Base-by-base conservation (phyloP, 2,888 invertebrate genomes). In the Sinelater perroti region DNA sequence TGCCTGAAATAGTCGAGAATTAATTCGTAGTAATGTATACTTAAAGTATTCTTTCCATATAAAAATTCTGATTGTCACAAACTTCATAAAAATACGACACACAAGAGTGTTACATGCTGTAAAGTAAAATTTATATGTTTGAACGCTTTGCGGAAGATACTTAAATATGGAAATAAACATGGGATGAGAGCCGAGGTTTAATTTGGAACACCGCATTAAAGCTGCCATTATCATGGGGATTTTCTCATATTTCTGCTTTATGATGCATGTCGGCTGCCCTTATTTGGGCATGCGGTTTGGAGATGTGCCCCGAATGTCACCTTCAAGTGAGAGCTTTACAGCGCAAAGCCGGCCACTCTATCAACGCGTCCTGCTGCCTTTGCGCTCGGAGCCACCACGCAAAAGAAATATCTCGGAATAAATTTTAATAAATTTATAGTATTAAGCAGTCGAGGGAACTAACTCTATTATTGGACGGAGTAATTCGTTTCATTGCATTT, bases 151-250 rank as follows among this genome's bases (percentile, higher is more conserved):
- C 16, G 14, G 13, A 3, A 33, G 30, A 18, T 42, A 42, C 49
- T 55, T 44, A 31, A 56, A 49, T 42, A 28, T 42, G 26, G 50
- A 56, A 56, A 56, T 56, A 50, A 50, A 33, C 50, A 44, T 50
- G 35, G 44, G 50, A 42, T 28, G 42, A 56, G 49, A 33, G 49
- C 30, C 14, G 20, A 44, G 24, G 55, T 30, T 35, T 56, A 56
- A 56, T 56, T 56, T 44, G 42, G 42, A 50, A 44, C 50, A 35
- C 49, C 49, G 50, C 42, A 42, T 56, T 56, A 56, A 56, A 50
- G 50, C 50, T 28, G 35, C 49, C 40, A 42, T 56, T 40, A 44
- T 56, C 49, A 50, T 24, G 42, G 49, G 44, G 35, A 42, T 42
- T 56, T 56, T 50, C 49, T 49, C 35, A 26, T 44, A 49, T 44